Evolutionary conservation across 2,113 vertebrate species (phyloP).

Genomic region (Meles meles): DNA sequence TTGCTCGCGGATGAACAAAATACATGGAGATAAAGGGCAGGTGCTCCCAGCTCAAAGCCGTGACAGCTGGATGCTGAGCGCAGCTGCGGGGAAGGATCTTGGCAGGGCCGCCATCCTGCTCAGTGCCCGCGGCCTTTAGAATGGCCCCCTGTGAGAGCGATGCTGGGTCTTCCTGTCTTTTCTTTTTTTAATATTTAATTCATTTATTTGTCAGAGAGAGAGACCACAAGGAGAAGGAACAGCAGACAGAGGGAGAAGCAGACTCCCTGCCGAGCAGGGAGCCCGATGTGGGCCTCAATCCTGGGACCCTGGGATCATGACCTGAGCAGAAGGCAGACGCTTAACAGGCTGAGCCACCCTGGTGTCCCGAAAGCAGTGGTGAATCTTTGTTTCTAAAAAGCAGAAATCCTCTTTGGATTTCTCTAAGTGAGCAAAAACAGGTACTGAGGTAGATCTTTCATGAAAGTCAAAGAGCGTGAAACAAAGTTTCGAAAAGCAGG

Average conservation of each 20-base stretch:
- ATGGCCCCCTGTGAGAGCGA: not conserved
- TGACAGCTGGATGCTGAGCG: not conserved
- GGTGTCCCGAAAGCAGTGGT: not conserved
- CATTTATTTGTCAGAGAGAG: too few relatives aligned
- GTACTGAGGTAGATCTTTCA: not conserved
- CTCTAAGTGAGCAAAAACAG: not conserved
- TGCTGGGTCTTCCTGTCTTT: not conserved
- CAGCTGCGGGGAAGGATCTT: rapidly evolving
- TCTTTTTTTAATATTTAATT: too few relatives aligned
- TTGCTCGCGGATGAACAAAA: not conserved
- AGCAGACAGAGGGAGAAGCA: too few relatives aligned
- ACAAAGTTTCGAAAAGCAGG: not conserved
- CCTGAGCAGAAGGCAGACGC: too few relatives aligned
- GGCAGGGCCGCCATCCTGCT: not conserved
- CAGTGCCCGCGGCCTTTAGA: not conserved
- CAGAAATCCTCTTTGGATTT: not conserved
- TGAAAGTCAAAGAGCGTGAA: rapidly evolving
- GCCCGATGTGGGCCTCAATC: too few relatives aligned
- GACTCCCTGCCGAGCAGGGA: too few relatives aligned
- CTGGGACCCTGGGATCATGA: too few relatives aligned
- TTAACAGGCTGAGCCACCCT: too few relatives aligned
- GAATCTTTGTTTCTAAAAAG: not conserved
- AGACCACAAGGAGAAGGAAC: too few relatives aligned
- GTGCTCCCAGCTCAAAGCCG: not conserved
- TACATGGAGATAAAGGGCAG: not conserved